phyloP scores from a whole-genome alignment of 1,140 invertebrate species.

The Archegozetes longisetosus region DNA sequence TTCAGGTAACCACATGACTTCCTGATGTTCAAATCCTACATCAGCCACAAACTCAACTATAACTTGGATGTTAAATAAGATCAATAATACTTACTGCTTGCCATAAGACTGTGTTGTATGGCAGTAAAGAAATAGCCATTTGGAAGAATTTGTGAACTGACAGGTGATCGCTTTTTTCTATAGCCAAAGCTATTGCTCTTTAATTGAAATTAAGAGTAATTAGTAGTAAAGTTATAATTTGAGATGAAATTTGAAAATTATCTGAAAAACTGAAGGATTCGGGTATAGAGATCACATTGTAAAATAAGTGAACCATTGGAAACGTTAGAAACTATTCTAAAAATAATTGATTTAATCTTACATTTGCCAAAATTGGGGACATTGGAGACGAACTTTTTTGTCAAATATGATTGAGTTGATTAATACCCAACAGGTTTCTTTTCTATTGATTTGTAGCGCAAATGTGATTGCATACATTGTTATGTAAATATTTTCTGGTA shows the following conservation, averaged over 20 bases:
- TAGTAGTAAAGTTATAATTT: not conserved
- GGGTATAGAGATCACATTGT: too few species aligned
- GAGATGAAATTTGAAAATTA: not conserved
- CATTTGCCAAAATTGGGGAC: constrained; percentile 14
- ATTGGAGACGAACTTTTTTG: constrained; percentile 3
- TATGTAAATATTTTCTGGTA: not conserved
- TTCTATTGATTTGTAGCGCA: not conserved
- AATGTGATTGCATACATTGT: not conserved
- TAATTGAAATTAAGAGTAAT: not conserved
- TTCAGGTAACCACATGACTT: too few species aligned
- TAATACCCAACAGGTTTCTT: constrained; percentile 8
- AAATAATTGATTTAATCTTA: not conserved
- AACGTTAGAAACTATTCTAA: not conserved
- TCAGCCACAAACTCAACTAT: too few species aligned
- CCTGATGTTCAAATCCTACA: too few species aligned
- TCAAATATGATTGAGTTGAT: constrained; percentile 4
- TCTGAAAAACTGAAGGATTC: too few species aligned
- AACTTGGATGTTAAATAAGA: too few species aligned
- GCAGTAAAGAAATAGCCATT: constrained; percentile 9
- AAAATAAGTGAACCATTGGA: not conserved
- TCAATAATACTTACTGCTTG: constrained; percentile 9
- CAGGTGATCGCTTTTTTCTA: constrained; percentile 13
- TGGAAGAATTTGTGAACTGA: constrained; percentile 14
- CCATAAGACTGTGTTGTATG: constrained; percentile 12
- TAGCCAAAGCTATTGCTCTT: constrained; percentile 12